Evolutionary conservation across 2,888 invertebrate genomes (phyloP).

Genomic region (Ophion obscuratus): DNA sequence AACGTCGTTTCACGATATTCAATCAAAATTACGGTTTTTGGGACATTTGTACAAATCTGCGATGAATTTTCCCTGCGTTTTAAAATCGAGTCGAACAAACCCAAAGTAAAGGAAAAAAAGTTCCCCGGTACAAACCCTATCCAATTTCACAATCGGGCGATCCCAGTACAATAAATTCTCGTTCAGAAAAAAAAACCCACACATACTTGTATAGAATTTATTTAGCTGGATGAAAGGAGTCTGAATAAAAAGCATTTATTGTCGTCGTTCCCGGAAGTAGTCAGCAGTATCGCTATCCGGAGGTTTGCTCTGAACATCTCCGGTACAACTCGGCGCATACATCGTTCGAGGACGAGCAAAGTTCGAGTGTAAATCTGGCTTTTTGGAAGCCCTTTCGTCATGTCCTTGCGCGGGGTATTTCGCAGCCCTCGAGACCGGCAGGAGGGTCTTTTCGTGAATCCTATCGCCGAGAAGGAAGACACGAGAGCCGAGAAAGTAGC

Average conservation of each 20-base stretch:
- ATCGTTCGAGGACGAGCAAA: constrained; percentile 31
- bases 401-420: background rate
- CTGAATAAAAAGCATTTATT: background rate
- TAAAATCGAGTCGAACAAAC: too few species aligned
- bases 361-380: constrained; percentile 45
- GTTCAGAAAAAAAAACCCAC: background rate
- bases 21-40: too few species aligned
- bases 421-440: constrained; percentile 59
- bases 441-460: constrained; percentile 41
- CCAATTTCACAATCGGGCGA: too few species aligned
- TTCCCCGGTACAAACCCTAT: too few species aligned
- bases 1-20: too few species aligned
- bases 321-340: background rate
- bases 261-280: background rate
- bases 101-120: too few species aligned
- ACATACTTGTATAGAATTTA: background rate
- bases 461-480: constrained; percentile 22
- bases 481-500: constrained; percentile 21
- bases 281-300: background rate
- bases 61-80: too few species aligned
- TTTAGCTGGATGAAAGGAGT: background rate
- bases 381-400: constrained; percentile 38
- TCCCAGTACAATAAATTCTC: too few species aligned
- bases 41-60: too few species aligned
- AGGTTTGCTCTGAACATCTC: background rate